Percentiles rank a stretch among this genome's conserved stretches.
Conservation (phyloP, 2,797 vertebrate genomes). For the Amniataba percoides region DNA sequence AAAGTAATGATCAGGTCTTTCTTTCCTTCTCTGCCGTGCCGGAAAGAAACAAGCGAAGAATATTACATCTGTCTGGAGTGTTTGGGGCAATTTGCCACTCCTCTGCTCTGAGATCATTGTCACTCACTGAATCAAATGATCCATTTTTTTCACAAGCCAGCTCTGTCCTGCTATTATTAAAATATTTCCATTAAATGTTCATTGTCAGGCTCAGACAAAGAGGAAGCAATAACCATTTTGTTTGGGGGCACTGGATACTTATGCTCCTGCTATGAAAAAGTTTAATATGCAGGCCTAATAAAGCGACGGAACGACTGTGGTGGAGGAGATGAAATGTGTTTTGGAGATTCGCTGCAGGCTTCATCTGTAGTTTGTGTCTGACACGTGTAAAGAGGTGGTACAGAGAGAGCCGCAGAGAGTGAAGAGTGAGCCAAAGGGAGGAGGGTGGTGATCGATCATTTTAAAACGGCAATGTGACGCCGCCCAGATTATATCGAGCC, state of each 20-base stretch:
- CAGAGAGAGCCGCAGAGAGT: conserved; percentile 11
- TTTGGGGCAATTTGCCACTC: conserved; percentile 29
- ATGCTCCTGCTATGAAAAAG: conserved; percentile 41
- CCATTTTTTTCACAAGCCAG: conserved; percentile 10
- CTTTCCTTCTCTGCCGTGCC: background rate
- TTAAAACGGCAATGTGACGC: conserved; percentile 52
- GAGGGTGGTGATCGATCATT: conserved; percentile 49
- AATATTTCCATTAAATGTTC: conserved; percentile 53
- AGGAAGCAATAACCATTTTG: conserved; percentile 51
- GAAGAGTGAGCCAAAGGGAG: conserved; percentile 32
- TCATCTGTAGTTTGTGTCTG: conserved; percentile 21
- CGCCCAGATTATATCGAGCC: conserved; percentile 66
- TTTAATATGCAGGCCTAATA: conserved; percentile 61
- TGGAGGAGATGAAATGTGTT: conserved; percentile 36
- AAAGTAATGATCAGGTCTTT: conserved; percentile 13
- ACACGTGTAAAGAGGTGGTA: conserved; percentile 20
- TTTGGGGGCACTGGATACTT: conserved; percentile 38
- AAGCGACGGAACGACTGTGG: background rate
- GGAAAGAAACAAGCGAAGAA: conserved; percentile 29
- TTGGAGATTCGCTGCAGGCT: conserved; percentile 14
- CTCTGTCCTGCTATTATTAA: conserved; percentile 25
- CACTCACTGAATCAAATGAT: conserved; percentile 29
- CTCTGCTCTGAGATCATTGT: conserved; percentile 27
- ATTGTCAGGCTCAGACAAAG: conserved; percentile 32
- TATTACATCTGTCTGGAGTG: conserved; percentile 14